phyloP scores from a whole-genome alignment of 2,797 vertebrate genomes.

The Anguilla pacifica region DNA sequence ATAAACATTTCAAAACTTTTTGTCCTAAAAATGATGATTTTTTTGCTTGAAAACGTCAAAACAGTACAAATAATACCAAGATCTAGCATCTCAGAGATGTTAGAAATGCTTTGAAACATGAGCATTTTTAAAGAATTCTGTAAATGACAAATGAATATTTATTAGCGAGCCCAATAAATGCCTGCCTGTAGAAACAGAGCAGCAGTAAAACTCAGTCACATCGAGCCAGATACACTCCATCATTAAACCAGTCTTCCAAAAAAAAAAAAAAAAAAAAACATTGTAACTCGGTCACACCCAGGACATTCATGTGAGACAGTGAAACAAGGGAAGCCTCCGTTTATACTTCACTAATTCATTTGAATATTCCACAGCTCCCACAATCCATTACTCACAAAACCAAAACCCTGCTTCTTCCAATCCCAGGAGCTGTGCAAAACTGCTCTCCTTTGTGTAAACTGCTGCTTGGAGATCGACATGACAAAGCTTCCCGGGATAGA shows the following conservation, averaged over 20 bases:
- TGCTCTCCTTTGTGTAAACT: not conserved
- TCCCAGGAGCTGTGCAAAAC: not conserved
- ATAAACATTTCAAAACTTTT: not conserved
- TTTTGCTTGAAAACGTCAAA: not conserved
- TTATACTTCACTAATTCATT: not conserved
- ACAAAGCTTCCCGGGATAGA: no score
- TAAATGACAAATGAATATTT: not conserved
- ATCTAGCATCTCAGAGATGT: not conserved
- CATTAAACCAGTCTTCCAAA: not conserved
- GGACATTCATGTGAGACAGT: not conserved
- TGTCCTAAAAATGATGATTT: not conserved
- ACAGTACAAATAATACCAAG: not conserved
- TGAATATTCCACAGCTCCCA: not conserved
- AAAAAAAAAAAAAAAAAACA: not conserved
- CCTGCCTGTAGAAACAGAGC: not conserved
- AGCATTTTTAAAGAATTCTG: not conserved
- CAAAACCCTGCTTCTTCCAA: not conserved
- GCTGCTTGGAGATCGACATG: not conserved
- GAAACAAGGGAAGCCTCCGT: not conserved
- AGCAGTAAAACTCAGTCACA: not conserved
- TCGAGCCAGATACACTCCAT: not conserved
- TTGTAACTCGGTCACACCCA: not conserved
- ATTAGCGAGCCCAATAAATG: not conserved
- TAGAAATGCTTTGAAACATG: not conserved
- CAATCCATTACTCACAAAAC: not conserved